Base-by-base conservation (phyloP, 2,888 invertebrate genomes). In the Tachina fera region DNA sequence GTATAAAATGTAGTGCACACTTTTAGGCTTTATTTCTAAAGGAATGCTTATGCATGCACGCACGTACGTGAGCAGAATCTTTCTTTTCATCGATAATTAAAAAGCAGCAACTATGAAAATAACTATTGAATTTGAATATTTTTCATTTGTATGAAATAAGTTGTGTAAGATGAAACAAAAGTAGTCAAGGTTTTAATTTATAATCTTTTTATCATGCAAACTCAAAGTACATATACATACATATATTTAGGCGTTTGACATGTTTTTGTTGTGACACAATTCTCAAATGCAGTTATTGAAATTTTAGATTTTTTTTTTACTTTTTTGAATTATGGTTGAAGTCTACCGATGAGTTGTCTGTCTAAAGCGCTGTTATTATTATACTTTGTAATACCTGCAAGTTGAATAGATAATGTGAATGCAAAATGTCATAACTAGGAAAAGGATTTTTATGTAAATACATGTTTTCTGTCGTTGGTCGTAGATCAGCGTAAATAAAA, bases 1-100 rank as follows among this genome's bases (percentile, higher is more conserved):
- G 19, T 11, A n/a, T n/a, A n/a, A n/a, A 31, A 47, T 51, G 41
- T 19, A 74, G 19, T 31, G 16, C 49, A 83, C 49, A 78, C 83
- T 78, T 83, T 74, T 68, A 78, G 78, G 74, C 74, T 65, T 72
- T 41, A 43, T 47, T 47, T 80, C 14, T 65, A 41, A 80, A 67
- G 16, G 22, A 60, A 41, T 51, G 31, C 31, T 2, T 31, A 31
- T 31, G 31, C 4, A 31, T 31, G n/a, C n/a, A n/a, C n/a, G 31
- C 31, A 31, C 4, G 31, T 4, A 53, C 22, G n/a, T 65, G 22
- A 72, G 58, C 5, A 43, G 49, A 0, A 67, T 74, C 43, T 51
- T 68, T 74, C 43, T 51, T 68, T 53, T 51, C 61, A 60, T 19
- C 19, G 16, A 45, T 16, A 45, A 61, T 74, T 74, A 56, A 60